Evolutionary conservation across 2,113 vertebrate species (phyloP), one percentile per base, ranked within the genome.

Genomic region (Erinaceus europaeus): DNA sequence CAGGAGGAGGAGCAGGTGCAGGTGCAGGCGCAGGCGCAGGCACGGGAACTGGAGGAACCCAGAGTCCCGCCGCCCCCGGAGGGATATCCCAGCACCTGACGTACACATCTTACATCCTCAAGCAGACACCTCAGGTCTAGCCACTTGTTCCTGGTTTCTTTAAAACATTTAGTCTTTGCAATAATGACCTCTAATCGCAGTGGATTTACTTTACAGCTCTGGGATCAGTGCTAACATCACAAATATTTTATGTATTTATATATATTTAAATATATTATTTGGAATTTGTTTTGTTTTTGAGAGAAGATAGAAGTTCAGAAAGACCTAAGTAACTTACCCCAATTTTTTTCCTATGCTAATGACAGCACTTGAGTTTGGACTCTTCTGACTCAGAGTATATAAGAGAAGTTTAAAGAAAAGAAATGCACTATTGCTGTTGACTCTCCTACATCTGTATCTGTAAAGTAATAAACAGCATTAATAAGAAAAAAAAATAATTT

Each of bases 51-150:
- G 95, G 97, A 78, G 97, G 97, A 82, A 86, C 97, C 10, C 96
- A 98, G 55, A 97, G 97, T 89, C 94, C 98, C 42, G 97, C 98
- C 15, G 96, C 97, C 95, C 90, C 93, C 25, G 94, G 89, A 34
- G 98, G 98, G 86, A 93, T 99, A 74, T 98, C 98, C 74, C 98
- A 98, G 88, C 98, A 99, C 95, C 98, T 99, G 91, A 98, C 98
- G 21, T 99, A 99, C 91, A 99, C 99, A 0, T 99, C 99, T 25
- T 99, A 99, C 84, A 99, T 99, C 96, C 98, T 99, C 81, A 99
- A 99, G 95, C 99, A 99, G 93, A 99, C 99, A 4, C 99, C 98
- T 40, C 98, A 98, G 97, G 98, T 98, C 80, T 96, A 97, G 44
- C 53, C 14, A 1, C 64, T 34, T 48, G 29, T 77, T 44, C 53